A percentile compares a stretch with the other conserved stretches of the same genome.
phyloP scores from a whole-genome alignment of 2,797 vertebrate genomes.

The Gymnoscopelus microlampas region DNA sequence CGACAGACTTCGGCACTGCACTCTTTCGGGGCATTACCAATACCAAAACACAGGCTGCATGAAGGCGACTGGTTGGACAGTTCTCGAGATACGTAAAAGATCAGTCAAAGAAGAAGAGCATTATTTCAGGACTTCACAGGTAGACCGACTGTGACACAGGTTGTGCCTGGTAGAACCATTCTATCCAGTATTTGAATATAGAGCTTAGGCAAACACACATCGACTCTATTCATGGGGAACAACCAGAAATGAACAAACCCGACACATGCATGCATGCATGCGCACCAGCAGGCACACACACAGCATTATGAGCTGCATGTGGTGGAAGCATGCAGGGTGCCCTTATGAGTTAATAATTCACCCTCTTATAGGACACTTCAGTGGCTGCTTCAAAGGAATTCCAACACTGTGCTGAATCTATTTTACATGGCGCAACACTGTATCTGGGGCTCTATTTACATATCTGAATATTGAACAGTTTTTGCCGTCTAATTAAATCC shows the following conservation, averaged over 20 bases:
- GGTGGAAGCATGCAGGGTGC: constrained; percentile 18
- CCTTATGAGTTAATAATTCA: constrained; percentile 63
- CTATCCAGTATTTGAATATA: constrained; percentile 14
- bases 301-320: constrained; percentile 6
- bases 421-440: constrained; percentile 46
- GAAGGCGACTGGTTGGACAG: too few relatives aligned
- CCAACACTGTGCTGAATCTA: constrained; percentile 41
- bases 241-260: constrained; percentile 4
- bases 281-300: not conserved
- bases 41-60: too few relatives aligned
- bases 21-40: too few relatives aligned
- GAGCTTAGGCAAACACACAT: constrained; percentile 40
- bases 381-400: constrained; percentile 56
- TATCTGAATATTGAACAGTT: constrained; percentile 63
- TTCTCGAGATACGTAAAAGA: too few relatives aligned
- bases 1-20: too few relatives aligned
- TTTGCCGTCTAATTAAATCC: constrained; percentile 55
- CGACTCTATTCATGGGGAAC: constrained; percentile 43
- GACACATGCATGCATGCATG: not conserved
- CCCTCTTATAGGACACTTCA: constrained; percentile 36
- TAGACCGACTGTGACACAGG: constrained; percentile 5
- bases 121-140: not conserved
- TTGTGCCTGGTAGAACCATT: constrained; percentile 6
- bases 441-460: constrained; percentile 61
- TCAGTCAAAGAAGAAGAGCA: not conserved